Conservation (phyloP, 2,888 invertebrate species). For the Carcina quercana region DNA sequence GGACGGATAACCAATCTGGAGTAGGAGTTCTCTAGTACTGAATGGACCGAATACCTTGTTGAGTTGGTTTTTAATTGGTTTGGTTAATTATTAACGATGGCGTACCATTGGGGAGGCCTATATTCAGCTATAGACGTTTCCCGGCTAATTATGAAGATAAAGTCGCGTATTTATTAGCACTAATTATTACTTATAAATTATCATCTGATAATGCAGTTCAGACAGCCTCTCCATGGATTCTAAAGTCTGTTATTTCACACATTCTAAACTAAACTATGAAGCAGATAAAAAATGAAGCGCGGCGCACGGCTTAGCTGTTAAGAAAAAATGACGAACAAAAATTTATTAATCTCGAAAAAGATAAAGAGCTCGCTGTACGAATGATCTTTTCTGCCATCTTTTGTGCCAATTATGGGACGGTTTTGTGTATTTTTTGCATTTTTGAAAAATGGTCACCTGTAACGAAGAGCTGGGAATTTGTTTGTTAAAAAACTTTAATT, state of each 20-base stretch:
- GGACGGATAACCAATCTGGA: too few species aligned
- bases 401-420: constrained; percentile 67
- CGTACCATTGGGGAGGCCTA: too few species aligned
- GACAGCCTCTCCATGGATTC: constrained; percentile 28
- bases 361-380: constrained; percentile 49
- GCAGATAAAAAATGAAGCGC: constrained; percentile 51
- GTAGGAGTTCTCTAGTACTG: too few species aligned
- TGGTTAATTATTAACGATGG: too few species aligned
- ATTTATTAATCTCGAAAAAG: constrained; percentile 57
- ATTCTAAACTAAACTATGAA: constrained; percentile 40
- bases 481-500: too few species aligned
- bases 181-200: not conserved
- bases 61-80: too few species aligned
- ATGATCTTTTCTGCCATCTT: constrained; percentile 54
- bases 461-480: constrained; percentile 47
- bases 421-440: constrained; percentile 39
- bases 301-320: constrained; percentile 37
- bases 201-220: not conserved
- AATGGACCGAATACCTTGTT: too few species aligned
- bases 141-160: too few species aligned
- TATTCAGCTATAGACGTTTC: too few species aligned
- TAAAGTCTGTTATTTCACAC: too few species aligned
- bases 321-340: constrained; percentile 55
- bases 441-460: constrained; percentile 32
- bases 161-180: too few species aligned